Conservation (phyloP, 1,140 invertebrate genomes). For the Caerostris extrusa region DNA sequence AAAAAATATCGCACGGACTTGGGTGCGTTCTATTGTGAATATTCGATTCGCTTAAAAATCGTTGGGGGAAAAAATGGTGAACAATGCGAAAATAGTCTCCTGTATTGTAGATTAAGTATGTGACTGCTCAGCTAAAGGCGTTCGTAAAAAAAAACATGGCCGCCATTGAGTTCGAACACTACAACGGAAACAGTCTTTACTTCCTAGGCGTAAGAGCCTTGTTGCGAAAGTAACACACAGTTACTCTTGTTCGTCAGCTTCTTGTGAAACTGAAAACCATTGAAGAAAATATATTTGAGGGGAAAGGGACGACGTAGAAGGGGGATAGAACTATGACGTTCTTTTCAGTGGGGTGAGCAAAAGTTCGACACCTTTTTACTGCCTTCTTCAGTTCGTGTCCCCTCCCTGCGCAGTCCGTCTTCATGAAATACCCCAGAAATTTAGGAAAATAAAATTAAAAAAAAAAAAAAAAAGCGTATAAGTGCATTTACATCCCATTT, state of each 20-base stretch:
- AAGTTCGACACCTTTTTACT: constrained; percentile 76
- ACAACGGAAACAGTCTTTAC: constrained; percentile 70
- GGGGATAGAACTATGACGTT: not conserved
- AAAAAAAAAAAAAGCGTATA: constrained; percentile 31
- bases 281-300: constrained; percentile 67
- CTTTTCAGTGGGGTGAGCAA: constrained; percentile 56
- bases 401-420: constrained; percentile 20
- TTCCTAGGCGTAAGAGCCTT: constrained; percentile 45
- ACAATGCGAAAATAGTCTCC: constrained; percentile 75
- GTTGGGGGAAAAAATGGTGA: constrained; percentile 7
- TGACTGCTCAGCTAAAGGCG: constrained; percentile 73
- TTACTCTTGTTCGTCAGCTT: constrained; percentile 58
- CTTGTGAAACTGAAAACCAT: constrained; percentile 75
- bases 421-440: not conserved
- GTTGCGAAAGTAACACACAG: constrained; percentile 69
- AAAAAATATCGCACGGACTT: constrained; percentile 29
- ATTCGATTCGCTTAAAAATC: constrained; percentile 67
- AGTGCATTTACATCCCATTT: constrained; percentile 58
- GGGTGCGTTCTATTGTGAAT: constrained; percentile 40
- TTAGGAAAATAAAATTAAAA: too few relatives aligned
- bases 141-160: constrained; percentile 68
- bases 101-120: constrained; percentile 76
- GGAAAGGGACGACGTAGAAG: not conserved
- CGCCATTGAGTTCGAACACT: constrained; percentile 65
- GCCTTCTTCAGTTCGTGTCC: constrained; percentile 13